A percentile compares a stretch with the other conserved stretches of the same genome.
Evolutionary conservation across 1,140 invertebrate species (phyloP).

Genomic region (Stegodyphus dumicola): DNA sequence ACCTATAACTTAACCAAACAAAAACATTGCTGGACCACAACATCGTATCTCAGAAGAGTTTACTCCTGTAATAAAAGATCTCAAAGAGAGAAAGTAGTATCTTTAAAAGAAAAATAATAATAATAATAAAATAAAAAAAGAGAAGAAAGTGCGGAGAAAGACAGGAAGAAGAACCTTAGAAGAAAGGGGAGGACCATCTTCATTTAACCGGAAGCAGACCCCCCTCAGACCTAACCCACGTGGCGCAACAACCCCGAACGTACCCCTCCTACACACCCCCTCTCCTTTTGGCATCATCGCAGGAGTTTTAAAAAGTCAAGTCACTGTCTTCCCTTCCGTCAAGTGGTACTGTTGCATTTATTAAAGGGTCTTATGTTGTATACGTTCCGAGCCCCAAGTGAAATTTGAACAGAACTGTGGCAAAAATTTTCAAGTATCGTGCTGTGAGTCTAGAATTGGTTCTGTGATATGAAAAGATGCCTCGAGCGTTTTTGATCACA

Average conservation of each 20-base stretch:
- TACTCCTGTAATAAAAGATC: conserved; percentile 30
- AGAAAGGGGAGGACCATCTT: conserved; percentile 47
- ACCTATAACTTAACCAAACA: neutral
- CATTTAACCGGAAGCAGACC: conserved; percentile 29
- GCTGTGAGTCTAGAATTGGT: neutral
- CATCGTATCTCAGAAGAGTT: neutral
- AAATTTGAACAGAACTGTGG: neutral
- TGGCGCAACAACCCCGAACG: conserved; percentile 24
- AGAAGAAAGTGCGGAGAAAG: conserved; percentile 5
- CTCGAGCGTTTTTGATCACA: conserved; percentile 63
- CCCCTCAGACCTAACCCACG: conserved; percentile 44
- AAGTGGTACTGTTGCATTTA: neutral
- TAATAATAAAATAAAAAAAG: conserved; percentile 16
- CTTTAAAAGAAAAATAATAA: too few relatives aligned
- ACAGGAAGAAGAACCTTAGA: conserved; percentile 23
- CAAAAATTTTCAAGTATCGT: neutral
- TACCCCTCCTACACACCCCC: neutral
- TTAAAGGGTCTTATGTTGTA: neutral
- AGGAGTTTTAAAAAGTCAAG: conserved; percentile 33
- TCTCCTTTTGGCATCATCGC: conserved; percentile 5
- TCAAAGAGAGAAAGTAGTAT: neutral
- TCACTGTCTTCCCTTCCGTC: conserved; percentile 22
- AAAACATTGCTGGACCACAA: neutral
- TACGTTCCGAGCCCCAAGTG: neutral
- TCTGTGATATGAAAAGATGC: conserved; percentile 55